Base-by-base conservation (phyloP, 1,140 invertebrate species). In the Tetranychus cinnabarinus region DNA sequence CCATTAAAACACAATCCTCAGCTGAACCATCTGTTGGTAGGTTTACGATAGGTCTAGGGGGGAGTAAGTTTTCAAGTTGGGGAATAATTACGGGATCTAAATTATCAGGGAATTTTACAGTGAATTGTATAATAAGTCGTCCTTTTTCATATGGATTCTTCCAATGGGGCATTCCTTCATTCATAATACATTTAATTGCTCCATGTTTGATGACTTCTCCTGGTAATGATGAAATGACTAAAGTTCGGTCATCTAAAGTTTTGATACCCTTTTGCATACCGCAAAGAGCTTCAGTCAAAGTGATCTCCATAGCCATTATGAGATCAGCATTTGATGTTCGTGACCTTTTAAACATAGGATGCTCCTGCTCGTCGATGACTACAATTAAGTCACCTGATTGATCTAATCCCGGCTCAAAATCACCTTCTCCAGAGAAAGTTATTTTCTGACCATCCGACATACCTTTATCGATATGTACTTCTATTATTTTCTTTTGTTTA, bases 401-500 rank as follows among this genome's bases (percentile, higher is more conserved):
- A 67, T 79, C 77, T 36, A 91, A 72, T 13, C 88, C 90, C 0
- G 93, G 92, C 71, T 95, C 90, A 69, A 98, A 92, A 76, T 99
- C 93, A 52, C 95, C 96, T 74, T 97, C 93, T 7, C 91, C 91
- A 62, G 77, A 78, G 68, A 98, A 97, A 5, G 84, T 77, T 61
- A 99, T 95, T 73, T 89, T 96, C 70, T 99, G 90, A 1, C 87
- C 90, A 73, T 98, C 91, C 54, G 79, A 78, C 93, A 97, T 98
- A 57, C 91, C 92, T 73, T 95, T 95, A 68, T 98, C 92, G 57
- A 99, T 85, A 70, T 97, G 87, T 34, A 98, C 93, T 75, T 99
- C 93, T 1, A 98, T 74, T 62, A 97, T 88, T 74, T 97, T 97
- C 52, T 90, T 81, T 67, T 93, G 89, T 65, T 86, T 78, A 2